Evolutionary conservation across 2,888 invertebrate genomes (phyloP).

Genomic region (Volucella zonaria): DNA sequence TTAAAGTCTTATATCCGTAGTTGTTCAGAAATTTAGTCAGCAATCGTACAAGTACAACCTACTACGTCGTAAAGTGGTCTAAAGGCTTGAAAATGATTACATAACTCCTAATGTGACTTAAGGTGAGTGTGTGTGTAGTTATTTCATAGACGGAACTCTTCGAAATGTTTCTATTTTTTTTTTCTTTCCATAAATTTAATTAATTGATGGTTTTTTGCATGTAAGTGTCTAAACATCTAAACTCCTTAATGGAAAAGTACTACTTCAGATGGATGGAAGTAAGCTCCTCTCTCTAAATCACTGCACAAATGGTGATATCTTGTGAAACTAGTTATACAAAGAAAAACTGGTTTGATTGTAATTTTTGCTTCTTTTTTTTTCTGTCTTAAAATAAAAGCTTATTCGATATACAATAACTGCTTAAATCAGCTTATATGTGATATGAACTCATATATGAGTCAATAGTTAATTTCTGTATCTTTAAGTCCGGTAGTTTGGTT

Average conservation of each 20-base stretch:
- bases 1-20: not conserved
- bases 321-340: conserved; percentile 41
- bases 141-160: not conserved
- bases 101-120: not conserved
- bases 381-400: not conserved
- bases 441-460: too few relatives aligned
- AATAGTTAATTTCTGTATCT: too few relatives aligned
- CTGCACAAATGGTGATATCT: conserved; percentile 13
- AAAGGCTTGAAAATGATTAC: not conserved
- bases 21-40: too few relatives aligned
- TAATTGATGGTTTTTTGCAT: not conserved
- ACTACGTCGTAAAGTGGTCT: not conserved
- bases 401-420: not conserved
- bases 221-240: not conserved
- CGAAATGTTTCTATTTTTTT: not conserved
- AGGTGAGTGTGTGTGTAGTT: not conserved
- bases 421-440: too few relatives aligned
- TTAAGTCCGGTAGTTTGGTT: too few relatives aligned
- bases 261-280: not conserved
- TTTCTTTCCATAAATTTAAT: not conserved
- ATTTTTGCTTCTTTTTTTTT: not conserved
- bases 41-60: too few relatives aligned
- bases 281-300: not conserved
- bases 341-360: conserved; percentile 18
- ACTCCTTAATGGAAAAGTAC: conserved; percentile 39